Base-by-base conservation (phyloP, 2,113 vertebrate species). In the Furnarius figulus region DNA sequence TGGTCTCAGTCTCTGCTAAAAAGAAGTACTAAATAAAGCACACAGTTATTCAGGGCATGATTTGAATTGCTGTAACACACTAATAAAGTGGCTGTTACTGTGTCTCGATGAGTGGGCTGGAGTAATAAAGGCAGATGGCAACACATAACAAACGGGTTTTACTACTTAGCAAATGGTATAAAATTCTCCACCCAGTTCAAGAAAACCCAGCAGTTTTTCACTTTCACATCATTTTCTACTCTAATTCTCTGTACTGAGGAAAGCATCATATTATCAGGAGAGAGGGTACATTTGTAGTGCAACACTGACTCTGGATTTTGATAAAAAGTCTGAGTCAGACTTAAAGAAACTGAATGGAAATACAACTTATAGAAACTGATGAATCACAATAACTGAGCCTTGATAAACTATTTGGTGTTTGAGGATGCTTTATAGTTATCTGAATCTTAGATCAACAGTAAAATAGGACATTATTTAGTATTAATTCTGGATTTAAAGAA, bases 51-150 rank as follows among this genome's bases (percentile, higher is more conserved):
- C n/a, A 33, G 44, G 2, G 37, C 24, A 3, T 2, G 44, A 25
- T 20, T 39, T 44, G 18, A 53, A 62, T 3, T 28, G 61, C 30
- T 47, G 3, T 2, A 63, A 89, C 2, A 4, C 56, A 46, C 1
- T 56, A 78, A 20, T 27, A 47, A 94, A 85, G 52, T 10, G 76
- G 39, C 44, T 74, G 46, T 13, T 18, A 40, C 58, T 19, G 63
- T 6, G 28, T 40, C 31, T 59, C 11, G 23, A 6, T 39, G 75
- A 58, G 35, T 1, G 17, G 67, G 63, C 62, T 72, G 37, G 3
- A 65, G 77, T 55, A 52, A 92, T 35, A 76, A 97, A 76, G 62
- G 78, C 91, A 89, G 89, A 63, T 81, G 94, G 91, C 65, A 95
- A 68, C 40, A 49, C 55, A 81, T 22, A 92, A 62, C 91, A 95